Base-by-base conservation (phyloP, 1,140 invertebrate genomes). In the Cotesia glomerata region DNA sequence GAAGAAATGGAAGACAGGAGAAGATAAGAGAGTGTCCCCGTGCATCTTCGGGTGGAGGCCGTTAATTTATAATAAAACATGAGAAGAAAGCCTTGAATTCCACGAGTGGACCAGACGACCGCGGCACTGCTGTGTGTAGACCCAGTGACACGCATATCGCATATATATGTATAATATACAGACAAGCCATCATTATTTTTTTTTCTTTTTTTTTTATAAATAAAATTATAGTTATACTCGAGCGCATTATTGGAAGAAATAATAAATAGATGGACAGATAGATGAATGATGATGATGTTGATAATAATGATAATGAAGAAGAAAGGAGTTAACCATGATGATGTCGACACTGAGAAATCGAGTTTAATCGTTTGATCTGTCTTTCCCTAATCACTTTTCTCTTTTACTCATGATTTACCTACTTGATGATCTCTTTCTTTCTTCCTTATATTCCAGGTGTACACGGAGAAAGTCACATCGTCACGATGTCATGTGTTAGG, bases 1-100 rank as follows among this genome's bases (percentile, higher is more conserved):
- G 65, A 58, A 67, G 71, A 72, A 72, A 72, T 72, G 71, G 39
- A 18, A 54, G 39, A 45, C 7, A 45, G 11, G 39, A 45, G 4
- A 45, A 45, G 39, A 64, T 13, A 64, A 67, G 65, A 67, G 65
- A 67, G 65, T 54, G 34, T 62, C 5, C 5, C 39, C 39, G 39
- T 54, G 65, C 51, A 67, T 67, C 11, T 58, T 9, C 49, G 65
- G 65, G 65, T 67, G 65, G 65, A 67, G 65, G 54, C 26, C 66
- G 26, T 68, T 52, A 52, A 68, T 54, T 7, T 35, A 67, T 67
- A 67, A 67, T 67, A 49, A 54, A 49, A 13, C 18, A 58, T 67
- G 52, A 26, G 49, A 67, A 51, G 65, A 67, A 67, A 67, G 65
- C 65, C 65, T 67, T 67, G 65, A 67, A 54, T 67, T 49, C 49